Base-by-base conservation (phyloP, 2,888 invertebrate species). In the Tricholauxania praeusta region DNA sequence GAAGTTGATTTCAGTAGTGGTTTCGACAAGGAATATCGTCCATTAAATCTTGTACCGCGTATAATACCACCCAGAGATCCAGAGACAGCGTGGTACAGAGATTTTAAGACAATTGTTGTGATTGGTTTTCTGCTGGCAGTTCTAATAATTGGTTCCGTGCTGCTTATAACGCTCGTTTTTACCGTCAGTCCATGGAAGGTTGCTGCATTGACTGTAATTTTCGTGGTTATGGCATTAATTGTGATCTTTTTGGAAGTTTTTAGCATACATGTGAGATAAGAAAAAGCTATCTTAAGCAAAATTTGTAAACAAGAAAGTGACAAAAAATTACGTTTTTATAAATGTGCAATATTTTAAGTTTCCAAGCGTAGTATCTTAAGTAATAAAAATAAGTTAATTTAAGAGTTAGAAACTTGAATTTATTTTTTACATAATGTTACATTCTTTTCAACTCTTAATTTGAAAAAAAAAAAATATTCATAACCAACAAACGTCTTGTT, bases 1-100 rank as follows among this genome's bases (percentile, higher is more conserved):
- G 84, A 84, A 64, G 74, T 82, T 12, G 84, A 84, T 51, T 84
- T 84, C 52, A 81, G 76, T 63, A 84, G 84, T 73, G 84, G 84
- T 60, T 84, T 78, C 75, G 75, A 72, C 17, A 78, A 82, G 73
- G 84, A 84, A 74, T 85, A 84, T 66, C 81, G 84, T 39, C 82
- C 81, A 0, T 47, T 82, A 3, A 79, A 79, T n/a, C 78, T 78
- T 19, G 72, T 79, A 0, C 73, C 72, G 51, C 64, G 12, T 1
- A 77, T 83, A 8, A 79, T 80, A 3, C 78, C 81, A 4, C 79
- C 78, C 49, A 72, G 75, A 69, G 79, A 82, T 71, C 79, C 77
- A 10, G 72, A 74, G 2, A 68, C 78, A 3, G 80, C 80, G 63
- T 84, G 85, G 84, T 83, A 76, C 72, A 85, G 83, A 28, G 81